A percentile compares a stretch with the other conserved stretches of the same genome.
These are phyloP conservation scores for Aethina tumida DNA, from an alignment of 1,140 invertebrate species.

Conservation along the genomic window DNA sequence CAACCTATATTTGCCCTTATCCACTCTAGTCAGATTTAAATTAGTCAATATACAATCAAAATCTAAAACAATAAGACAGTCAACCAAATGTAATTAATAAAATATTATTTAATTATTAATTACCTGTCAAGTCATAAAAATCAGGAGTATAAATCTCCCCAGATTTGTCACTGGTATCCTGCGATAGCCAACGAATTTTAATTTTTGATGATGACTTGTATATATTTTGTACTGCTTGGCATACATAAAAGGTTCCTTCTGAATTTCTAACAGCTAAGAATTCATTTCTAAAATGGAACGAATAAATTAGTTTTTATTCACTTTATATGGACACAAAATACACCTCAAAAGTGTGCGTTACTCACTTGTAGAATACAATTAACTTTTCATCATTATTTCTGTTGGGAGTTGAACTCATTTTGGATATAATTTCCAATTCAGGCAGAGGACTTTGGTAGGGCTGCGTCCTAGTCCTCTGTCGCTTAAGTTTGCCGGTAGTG, in stretches of 20 bases:
- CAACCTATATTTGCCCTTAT: slow-evolving; percentile 60
- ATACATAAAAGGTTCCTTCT: slow-evolving; percentile 81
- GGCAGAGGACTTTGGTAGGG: slow-evolving; percentile 73
- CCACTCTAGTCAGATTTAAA: slow-evolving; percentile 62
- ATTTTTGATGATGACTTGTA: slow-evolving; percentile 73
- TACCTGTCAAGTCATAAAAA: slow-evolving; percentile 81
- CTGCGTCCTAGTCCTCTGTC: slow-evolving; percentile 38
- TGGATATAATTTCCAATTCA: slow-evolving; percentile 63
- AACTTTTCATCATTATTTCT: slow-evolving; percentile 68
- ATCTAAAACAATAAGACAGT: slow-evolving; percentile 42
- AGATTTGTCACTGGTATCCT: slow-evolving; percentile 52
- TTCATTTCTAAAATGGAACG: slow-evolving; percentile 56
- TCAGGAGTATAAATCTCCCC: slow-evolving; percentile 77
- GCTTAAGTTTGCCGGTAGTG: slow-evolving; percentile 20
- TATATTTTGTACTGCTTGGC: slow-evolving; percentile 84
- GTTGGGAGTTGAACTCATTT: slow-evolving; percentile 51
- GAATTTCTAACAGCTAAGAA: slow-evolving; percentile 84
- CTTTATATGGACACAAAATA: not conserved
- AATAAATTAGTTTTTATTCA: slow-evolving; percentile 6
- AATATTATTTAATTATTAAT: slow-evolving; percentile 10
- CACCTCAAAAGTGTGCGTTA: not conserved
- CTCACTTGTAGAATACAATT: slow-evolving; percentile 74
- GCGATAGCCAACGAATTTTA: slow-evolving; percentile 81
- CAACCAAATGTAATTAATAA: not conserved
- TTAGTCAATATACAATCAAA: slow-evolving; percentile 85